phyloP scores from a whole-genome alignment of 2,113 vertebrate species.

The Steatornis caripensis region DNA sequence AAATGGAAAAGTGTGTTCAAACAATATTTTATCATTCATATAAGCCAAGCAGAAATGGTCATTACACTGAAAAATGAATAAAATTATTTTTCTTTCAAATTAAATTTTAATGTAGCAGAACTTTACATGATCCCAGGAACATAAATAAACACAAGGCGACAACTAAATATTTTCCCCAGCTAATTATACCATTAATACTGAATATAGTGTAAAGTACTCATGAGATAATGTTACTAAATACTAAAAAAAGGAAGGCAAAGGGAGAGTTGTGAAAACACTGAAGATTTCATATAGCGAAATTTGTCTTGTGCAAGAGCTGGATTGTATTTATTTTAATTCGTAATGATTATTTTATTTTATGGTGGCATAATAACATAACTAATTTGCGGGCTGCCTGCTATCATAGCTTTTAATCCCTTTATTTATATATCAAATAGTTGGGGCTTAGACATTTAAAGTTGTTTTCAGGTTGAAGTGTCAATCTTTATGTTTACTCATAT shows the following conservation, averaged over 20 bases:
- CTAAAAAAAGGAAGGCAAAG: neutral
- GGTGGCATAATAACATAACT: neutral
- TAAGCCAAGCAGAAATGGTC: slow-evolving; percentile 66
- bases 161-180: slow-evolving; percentile 72
- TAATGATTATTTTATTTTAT: neutral
- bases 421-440: neutral
- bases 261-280: neutral
- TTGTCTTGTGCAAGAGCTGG: neutral
- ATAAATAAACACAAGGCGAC: slow-evolving; percentile 75
- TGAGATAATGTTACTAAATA: slow-evolving; percentile 55
- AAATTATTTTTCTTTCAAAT: slow-evolving; percentile 73
- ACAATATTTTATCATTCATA: slow-evolving; percentile 78
- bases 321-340: neutral
- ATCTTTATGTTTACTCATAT: neutral
- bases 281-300: neutral
- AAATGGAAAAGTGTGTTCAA: slow-evolving; percentile 61
- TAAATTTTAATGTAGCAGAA: slow-evolving; percentile 81
- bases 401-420: neutral
- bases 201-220: slow-evolving; percentile 52
- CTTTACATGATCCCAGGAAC: slow-evolving; percentile 72
- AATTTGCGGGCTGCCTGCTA: neutral
- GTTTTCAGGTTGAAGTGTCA: neutral
- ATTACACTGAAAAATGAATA: slow-evolving; percentile 76
- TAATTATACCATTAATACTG: slow-evolving; percentile 75
- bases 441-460: neutral